Evolutionary conservation across 2,797 vertebrate species (phyloP), one percentile per base, ranked within the genome.

Genomic region (Cacajao melanocephalus): DNA sequence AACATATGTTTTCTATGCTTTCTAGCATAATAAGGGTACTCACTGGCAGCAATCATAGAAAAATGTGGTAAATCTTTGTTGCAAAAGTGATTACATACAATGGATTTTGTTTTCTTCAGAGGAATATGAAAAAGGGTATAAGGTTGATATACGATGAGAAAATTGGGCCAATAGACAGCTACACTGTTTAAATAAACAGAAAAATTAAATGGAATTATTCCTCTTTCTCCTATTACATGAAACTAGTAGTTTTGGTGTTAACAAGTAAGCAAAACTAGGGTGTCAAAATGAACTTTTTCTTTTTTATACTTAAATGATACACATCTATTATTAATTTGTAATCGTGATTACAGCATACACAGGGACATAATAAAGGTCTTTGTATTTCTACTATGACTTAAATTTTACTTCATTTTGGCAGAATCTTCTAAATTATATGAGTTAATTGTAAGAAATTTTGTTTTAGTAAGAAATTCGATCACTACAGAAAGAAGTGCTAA

Each of bases 161-260:
- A 97, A 83, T 1, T 67, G 7, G 61, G 76, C 26, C 22, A 96
- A 86, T 52, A 89, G 55, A 64, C 13, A 7, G 57, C 41, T 57
- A 83, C 75, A 67, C 2, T 92, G 28, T 86, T 28, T 55, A 55
- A 92, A 17, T 41, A 96, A 96, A 94, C 10, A 93, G 10, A 76
- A 97, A 93, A 96, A 94, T 30, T 80, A 87, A 96, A 94, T 7
- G 15, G 46, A 95, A 82, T 70, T 92, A 55, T 88, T 83, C 26
- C 64, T 41, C 76, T 84, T 88, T 95, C 70, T 76, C 64, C 33
- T 70, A 96, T 50, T 89, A 91, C 14, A 86, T 76, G 1, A 93
- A 58, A 86, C 19, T 9, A 95, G n/a, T 22, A 70, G 26, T 46
- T 90, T 64, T 88, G 48, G 39, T 78, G 67, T 84, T 79, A 91